Conservation (phyloP, 2,888 invertebrate genomes). For the Mesorhabditis sp. region DNA sequence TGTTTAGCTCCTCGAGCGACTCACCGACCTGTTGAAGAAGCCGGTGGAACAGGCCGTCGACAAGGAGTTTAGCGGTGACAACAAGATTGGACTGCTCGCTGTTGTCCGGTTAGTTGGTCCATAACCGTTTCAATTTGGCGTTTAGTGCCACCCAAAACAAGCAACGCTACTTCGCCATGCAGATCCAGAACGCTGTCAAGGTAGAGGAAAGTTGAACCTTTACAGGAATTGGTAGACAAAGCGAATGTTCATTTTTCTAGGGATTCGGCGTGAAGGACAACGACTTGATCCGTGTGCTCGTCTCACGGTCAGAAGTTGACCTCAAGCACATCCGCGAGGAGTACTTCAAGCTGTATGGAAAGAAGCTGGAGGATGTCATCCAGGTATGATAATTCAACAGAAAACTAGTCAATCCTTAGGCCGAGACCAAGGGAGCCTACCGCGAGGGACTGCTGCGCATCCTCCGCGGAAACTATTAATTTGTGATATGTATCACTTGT, state of each 20-base stretch:
- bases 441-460: conserved; percentile 51
- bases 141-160: conserved; percentile 26
- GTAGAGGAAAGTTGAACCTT: conserved; percentile 14
- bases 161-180: conserved; percentile 50
- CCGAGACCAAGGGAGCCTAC: conserved; percentile 46
- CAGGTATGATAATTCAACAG: conserved; percentile 15
- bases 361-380: conserved; percentile 40
- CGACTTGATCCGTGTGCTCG: conserved; percentile 50
- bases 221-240: neutral
- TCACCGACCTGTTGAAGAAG: conserved; percentile 25
- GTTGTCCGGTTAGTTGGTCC: conserved; percentile 11
- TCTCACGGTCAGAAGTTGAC: conserved; percentile 63
- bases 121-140: neutral
- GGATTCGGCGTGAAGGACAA: conserved; percentile 49
- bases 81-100: conserved; percentile 29
- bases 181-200: conserved; percentile 50
- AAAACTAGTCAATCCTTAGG: neutral
- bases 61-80: conserved; percentile 51
- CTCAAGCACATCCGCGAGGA: conserved; percentile 78
- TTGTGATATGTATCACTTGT: too few relatives aligned
- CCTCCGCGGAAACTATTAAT: conserved; percentile 43
- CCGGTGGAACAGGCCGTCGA: conserved; percentile 41
- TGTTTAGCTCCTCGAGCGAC: conserved; percentile 25
- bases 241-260: conserved; percentile 17
- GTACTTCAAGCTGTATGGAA: conserved; percentile 64